These are phyloP conservation scores for Brassicogethes aeneus DNA, from an alignment of 2,888 invertebrate species.

Conservation along the genomic window DNA sequence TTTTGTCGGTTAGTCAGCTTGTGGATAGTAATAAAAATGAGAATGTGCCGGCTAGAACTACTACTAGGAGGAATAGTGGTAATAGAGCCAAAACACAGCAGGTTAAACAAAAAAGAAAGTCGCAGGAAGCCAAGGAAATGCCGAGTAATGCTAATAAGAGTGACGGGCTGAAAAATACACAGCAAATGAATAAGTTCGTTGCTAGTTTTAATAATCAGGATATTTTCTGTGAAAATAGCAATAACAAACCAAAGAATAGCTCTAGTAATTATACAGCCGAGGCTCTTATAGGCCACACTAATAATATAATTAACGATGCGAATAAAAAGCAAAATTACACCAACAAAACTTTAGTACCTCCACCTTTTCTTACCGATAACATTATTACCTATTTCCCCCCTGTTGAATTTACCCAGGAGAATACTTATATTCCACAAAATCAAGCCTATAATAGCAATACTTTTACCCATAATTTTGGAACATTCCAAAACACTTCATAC, in stretches of 20 bases:
- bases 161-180: slow-evolving; percentile 7
- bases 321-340: slow-evolving; percentile 21
- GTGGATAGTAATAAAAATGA: slow-evolving; percentile 46
- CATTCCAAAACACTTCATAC: slow-evolving; percentile 30
- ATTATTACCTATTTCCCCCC: slow-evolving; percentile 36
- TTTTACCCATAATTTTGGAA: slow-evolving; percentile 28
- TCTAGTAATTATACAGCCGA: slow-evolving; percentile 39
- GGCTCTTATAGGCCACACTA: slow-evolving; percentile 32
- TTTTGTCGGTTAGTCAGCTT: slow-evolving; percentile 55
- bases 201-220: slow-evolving; percentile 9
- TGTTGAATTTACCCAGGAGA: slow-evolving; percentile 34
- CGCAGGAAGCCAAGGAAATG: slow-evolving; percentile 11
- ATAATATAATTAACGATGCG: slow-evolving; percentile 21
- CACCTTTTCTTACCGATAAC: slow-evolving; percentile 34
- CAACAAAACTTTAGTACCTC: slow-evolving; percentile 27
- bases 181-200: neutral
- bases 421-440: slow-evolving; percentile 30
- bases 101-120: slow-evolving; percentile 11
- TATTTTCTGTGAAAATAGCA: slow-evolving; percentile 20
- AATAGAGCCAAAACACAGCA: slow-evolving; percentile 16
- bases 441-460: slow-evolving; percentile 30
- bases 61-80: slow-evolving; percentile 30
- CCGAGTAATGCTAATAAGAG: slow-evolving; percentile 7
- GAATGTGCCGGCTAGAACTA: slow-evolving; percentile 21
- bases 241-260: slow-evolving; percentile 25